phyloP scores from a whole-genome alignment of 2,113 vertebrate genomes.

The Galemys pyrenaicus region DNA sequence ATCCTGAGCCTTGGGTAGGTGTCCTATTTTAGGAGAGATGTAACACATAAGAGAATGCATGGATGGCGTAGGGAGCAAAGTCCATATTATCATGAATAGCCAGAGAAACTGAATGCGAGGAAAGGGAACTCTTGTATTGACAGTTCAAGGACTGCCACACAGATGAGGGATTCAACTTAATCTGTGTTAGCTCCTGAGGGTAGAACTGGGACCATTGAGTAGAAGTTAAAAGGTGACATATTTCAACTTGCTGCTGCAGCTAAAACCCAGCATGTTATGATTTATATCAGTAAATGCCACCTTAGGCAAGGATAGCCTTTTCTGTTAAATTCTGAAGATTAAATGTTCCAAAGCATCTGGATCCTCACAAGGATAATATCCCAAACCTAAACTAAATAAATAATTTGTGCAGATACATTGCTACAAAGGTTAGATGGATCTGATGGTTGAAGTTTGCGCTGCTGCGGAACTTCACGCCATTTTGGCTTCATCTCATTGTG shows the following conservation, averaged over 20 bases:
- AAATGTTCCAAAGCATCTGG: constrained; percentile 50
- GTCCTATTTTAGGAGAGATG: not conserved
- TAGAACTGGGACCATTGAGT: constrained; percentile 57
- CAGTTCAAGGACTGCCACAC: not conserved
- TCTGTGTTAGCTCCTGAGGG: constrained; percentile 46
- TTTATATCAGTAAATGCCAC: constrained; percentile 66
- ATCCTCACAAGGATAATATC: constrained; percentile 54
- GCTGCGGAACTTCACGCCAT: not conserved
- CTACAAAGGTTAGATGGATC: constrained; percentile 15
- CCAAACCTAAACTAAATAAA: constrained; percentile 59
- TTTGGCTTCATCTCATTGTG: not conserved
- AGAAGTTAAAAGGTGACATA: constrained; percentile 68
- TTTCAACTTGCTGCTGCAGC: constrained; percentile 54
- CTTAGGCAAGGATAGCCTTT: constrained; percentile 64
- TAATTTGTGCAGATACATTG: not conserved
- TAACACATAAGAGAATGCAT: not conserved
- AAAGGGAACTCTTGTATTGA: not conserved
- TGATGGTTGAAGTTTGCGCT: not conserved
- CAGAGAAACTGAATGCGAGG: not conserved
- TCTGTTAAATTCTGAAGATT: constrained; percentile 71
- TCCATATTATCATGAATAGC: not conserved
- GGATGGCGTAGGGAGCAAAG: not conserved
- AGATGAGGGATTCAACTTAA: constrained; percentile 46
- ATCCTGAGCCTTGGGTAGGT: too few species aligned
- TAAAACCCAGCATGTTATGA: constrained; percentile 59